Evolutionary conservation across 2,888 invertebrate genomes (phyloP).

Genomic region (Drosophila longiperda): DNA sequence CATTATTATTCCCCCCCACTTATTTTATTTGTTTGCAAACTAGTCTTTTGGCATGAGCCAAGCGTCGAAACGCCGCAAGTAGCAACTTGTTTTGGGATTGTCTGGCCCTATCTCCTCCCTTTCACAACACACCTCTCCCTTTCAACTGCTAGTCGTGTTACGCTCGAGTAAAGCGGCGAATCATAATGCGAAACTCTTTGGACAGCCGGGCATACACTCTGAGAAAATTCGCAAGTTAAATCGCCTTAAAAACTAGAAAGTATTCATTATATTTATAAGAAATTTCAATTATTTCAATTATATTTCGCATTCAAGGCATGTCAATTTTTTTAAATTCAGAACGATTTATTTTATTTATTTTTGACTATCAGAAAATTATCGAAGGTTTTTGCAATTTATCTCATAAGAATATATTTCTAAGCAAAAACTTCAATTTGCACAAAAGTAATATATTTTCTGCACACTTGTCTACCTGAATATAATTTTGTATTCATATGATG

Average conservation of each 20-base stretch:
- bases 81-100: conserved; percentile 38
- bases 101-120: neutral
- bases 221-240: neutral
- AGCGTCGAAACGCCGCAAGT: conserved; percentile 71
- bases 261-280: neutral
- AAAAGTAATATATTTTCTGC: neutral
- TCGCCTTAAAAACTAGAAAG: neutral
- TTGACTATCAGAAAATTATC: neutral
- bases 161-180: conserved; percentile 77
- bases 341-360: neutral
- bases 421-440: neutral
- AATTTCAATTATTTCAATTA: neutral
- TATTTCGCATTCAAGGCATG: too few species aligned
- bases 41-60: conserved; percentile 67
- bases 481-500: neutral
- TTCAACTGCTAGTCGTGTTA: conserved; percentile 38
- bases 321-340: neutral
- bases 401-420: neutral
- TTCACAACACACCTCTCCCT: neutral
- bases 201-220: conserved; percentile 68
- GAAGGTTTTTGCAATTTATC: neutral
- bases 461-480: neutral
- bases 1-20: neutral
- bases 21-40: conserved; percentile 30
- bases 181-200: conserved; percentile 79